These are phyloP conservation scores for Rhynchomys soricoides DNA, from an alignment of 2,113 vertebrate genomes.

Conservation along the genomic window DNA sequence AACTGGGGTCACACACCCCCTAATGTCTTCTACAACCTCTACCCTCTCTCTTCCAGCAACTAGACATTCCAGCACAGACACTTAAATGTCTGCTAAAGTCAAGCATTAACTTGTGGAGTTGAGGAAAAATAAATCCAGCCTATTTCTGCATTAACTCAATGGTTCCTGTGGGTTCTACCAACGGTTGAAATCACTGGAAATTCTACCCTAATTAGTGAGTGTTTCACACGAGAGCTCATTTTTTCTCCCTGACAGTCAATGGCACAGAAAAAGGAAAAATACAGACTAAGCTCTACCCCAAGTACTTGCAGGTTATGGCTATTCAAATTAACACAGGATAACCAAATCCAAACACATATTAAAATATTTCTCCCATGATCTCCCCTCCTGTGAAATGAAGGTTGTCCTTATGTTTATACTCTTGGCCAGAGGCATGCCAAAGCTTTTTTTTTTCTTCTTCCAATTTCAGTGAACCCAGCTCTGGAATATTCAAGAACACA, in stretches of 20 bases:
- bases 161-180: conserved; percentile 28
- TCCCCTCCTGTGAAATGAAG: background rate
- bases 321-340: background rate
- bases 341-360: background rate
- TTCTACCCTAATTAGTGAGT: conserved; percentile 40
- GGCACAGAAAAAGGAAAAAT: background rate
- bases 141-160: conserved; percentile 3
- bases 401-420: background rate
- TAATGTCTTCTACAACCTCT: background rate
- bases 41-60: background rate
- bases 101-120: conserved; percentile 48
- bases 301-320: background rate
- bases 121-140: background rate
- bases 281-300: background rate
- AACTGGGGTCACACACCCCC: background rate
- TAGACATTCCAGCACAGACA: background rate
- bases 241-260: background rate
- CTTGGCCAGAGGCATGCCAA: conserved; percentile 31
- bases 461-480: background rate
- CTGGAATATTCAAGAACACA: conserved; percentile 31
- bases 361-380: background rate
- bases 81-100: background rate
- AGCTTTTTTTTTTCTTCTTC: background rate
- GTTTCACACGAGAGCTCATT: background rate
- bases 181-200: conserved; percentile 9